Base-by-base conservation (phyloP, 2,888 invertebrate genomes). In the Chloromyia formosa region DNA sequence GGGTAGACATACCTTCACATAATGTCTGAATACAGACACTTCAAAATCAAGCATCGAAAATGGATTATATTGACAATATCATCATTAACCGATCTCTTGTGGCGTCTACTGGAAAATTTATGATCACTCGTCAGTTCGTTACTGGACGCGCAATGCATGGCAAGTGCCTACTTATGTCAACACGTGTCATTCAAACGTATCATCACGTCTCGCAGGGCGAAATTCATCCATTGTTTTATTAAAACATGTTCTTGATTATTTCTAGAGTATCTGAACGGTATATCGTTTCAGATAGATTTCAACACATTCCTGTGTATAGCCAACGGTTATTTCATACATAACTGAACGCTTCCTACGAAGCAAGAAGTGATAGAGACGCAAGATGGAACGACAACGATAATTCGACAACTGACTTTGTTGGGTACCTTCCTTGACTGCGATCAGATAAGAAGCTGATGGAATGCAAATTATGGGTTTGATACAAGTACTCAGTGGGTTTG, bases 101-200 rank as follows among this genome's bases (percentile, higher is more conserved):
- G 66, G 66, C 66, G 66, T 66, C 66, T 49, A 10, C 22, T 14
- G 45, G 12, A 9, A 66, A 62, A 49, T 66, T 66, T 62, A 62
- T 42, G 53, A 66, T 66, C 22, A 45, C 20, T 12, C 12, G 45
- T 16, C 62, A 12, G 27, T 35, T 12, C 40, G 40, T n/a, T 42
- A 56, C 5, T 20, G 20, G 23, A 66, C 16, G 66, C 22, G 45
- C 7, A 22, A 7, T 66, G 66, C 27, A 66, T 66, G 22, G 22
- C 49, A 66, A 66, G 35, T 12, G 45, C 20, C 16, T 18, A 14
- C 45, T 66, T 14, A 66, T 66, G 66, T 66, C 66, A 66, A 45
- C 66, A 66, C 66, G 66, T 66, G 66, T 66, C 45, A 66, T 12
- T 66, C 35, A 45, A 45, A 66, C 45, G 66, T 66, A 66, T 66